A percentile compares a stretch with the other conserved stretches of the same genome.
Conservation (phyloP, 2,797 vertebrate species). For the Phalanger gymnotis region DNA sequence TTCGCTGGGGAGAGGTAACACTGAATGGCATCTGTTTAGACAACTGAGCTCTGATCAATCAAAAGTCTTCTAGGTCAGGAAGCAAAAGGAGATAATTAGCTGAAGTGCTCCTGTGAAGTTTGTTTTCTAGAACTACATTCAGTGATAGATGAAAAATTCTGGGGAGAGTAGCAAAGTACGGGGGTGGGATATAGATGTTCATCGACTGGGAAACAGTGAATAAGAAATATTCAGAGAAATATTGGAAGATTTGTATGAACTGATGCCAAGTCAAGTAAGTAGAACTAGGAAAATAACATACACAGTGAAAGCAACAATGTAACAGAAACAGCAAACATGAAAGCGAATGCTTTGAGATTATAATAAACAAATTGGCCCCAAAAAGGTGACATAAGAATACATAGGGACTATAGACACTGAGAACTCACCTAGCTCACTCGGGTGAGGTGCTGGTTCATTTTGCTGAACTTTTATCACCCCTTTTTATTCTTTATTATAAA, state of each 20-base stretch:
- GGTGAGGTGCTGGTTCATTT: neutral
- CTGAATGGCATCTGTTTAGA: slow-evolving; percentile 46
- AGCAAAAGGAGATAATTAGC: slow-evolving; percentile 20
- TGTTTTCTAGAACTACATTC: neutral
- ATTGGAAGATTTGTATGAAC: neutral
- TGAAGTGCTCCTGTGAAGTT: slow-evolving; percentile 35
- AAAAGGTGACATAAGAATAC: neutral
- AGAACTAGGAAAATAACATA: neutral
- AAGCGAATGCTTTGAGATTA: neutral
- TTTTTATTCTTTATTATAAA: neutral
- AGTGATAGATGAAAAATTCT: neutral
- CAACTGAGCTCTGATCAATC: slow-evolving; percentile 31
- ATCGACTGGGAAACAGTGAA: neutral
- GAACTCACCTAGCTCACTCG: neutral
- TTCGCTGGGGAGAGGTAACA: neutral
- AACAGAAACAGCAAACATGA: neutral
- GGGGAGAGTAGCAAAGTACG: neutral
- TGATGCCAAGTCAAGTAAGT: neutral
- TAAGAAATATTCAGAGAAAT: neutral
- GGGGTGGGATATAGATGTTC: neutral
- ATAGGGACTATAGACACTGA: neutral
- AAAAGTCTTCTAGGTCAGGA: slow-evolving; percentile 21
- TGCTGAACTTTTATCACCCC: neutral
- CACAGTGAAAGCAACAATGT: neutral
- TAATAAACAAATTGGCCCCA: neutral